Base-by-base conservation (phyloP, 2,113 vertebrate genomes). In the Epinephelus lanceolatus region DNA sequence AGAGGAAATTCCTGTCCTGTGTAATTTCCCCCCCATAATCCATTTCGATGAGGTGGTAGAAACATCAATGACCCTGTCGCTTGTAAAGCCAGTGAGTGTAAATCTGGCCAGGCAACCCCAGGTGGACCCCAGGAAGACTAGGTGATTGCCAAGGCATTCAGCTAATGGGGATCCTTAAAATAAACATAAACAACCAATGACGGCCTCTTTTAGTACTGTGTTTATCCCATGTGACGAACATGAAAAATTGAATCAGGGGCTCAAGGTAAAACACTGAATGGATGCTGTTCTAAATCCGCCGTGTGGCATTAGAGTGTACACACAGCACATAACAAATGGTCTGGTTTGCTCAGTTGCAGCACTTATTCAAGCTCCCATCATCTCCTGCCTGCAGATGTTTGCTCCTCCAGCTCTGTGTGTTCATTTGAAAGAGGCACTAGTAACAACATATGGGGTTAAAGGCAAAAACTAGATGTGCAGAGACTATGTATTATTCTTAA, bases 251-350 rank as follows among this genome's bases (percentile, higher is more conserved):
- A 37, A 76, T 69, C 5, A 30, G 17, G 55, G 5, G n/a, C 61
- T 90, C 82, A 87, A 87, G 81, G 84, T 79, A 71, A 90, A 7
- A 60, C 42, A 66, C 30, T n/a, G 65, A 71, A 74, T 76, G 70
- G 70, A 85, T 83, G 70, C 21, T 77, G 51, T 53, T 65, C 62
- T 83, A 78, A 88, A 87, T 89, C 82, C 67, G 45, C 76, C 23
- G 0, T 51, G 55, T 55, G 76, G 55, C 60, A 1, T 67, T 19
- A 25, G 30, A 71, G 49, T 23, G 21, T 12, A 25, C 47, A 62
- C 33, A 37, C 47, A 57, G 47, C 42, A 60, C 51, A 71, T 75
- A 53, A 71, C 60, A 79, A 82, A 68, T 18, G 14, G 17, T 51
- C 52, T 33, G 0, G 18, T 62, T 49, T 10, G 68, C 61, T 88